Evolutionary conservation across 1,140 invertebrate genomes (phyloP).

Genomic region (Sarcophaga peregrina): DNA sequence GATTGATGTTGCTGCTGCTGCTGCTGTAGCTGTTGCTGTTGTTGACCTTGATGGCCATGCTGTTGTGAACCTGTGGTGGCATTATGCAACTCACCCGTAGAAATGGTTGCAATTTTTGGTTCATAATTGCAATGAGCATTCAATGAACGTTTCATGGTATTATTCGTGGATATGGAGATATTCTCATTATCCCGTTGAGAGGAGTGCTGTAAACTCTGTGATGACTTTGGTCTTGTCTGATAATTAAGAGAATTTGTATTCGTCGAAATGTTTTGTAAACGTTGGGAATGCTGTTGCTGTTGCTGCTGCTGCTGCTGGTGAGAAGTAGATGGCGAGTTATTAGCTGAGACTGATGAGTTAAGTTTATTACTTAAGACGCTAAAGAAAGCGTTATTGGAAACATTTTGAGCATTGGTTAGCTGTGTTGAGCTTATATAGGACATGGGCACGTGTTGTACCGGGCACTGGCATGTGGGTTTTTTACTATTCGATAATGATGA

Average conservation of each 20-base stretch:
- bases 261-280: constrained; percentile 50
- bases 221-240: constrained; percentile 54
- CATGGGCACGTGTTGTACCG: constrained; percentile 66
- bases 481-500: constrained; percentile 47
- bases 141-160: constrained; percentile 23
- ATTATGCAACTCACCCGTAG: constrained; percentile 57
- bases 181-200: constrained; percentile 9
- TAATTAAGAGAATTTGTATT: constrained; percentile 39
- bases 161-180: constrained; percentile 38
- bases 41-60: neutral
- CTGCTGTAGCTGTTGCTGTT: neutral
- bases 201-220: constrained; percentile 52
- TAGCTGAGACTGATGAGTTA: constrained; percentile 46
- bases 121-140: constrained; percentile 50
- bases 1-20: neutral
- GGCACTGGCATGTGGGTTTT: constrained; percentile 65
- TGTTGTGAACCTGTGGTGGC: neutral
- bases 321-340: constrained; percentile 39
- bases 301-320: constrained; percentile 47
- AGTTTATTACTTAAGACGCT: constrained; percentile 52
- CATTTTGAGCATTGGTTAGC: constrained; percentile 57
- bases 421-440: constrained; percentile 61
- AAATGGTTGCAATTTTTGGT: constrained; percentile 62
- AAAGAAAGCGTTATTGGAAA: constrained; percentile 54
- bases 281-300: constrained; percentile 46